Evolutionary conservation across 1,140 invertebrate genomes (phyloP), one percentile per base, ranked within the genome.

Genomic region (Maniola jurtina): DNA sequence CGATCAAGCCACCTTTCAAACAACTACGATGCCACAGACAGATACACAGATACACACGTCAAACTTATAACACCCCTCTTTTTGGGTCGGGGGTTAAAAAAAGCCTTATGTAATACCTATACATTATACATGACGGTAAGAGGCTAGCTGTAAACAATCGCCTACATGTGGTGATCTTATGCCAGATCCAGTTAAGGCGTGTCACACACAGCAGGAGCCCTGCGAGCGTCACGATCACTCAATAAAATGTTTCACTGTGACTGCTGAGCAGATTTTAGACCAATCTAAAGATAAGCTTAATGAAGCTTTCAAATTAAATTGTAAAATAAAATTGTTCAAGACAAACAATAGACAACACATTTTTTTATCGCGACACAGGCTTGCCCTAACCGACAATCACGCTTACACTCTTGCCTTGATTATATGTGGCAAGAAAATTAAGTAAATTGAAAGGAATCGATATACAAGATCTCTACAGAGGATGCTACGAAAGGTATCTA

Each of bases 161-260:
- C 52, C 34, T 50, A 35, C 33, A 61, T 61, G 34, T 50, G n/a
- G 48, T 16, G 34, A 36, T 61, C 48, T 61, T 52, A 42, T 48
- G 45, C 35, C 45, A 61, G 47, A 50, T 61, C 48, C 48, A 50
- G 59, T 61, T 61, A n/a, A 47, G 59, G 47, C 59, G 59, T 61
- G 59, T 61, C 47, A 10, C 15, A 59, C 59, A 2, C 59, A 61
- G 59, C 59, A 50, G 59, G 59, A 61, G 59, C 33, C 33, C 59
- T 61, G 6, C 47, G 59, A 50, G 34, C 42, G 16, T 61, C 59
- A 61, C 59, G 59, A 61, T 47, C 42, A 61, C 59, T 61, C 47
- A 35, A 40, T 42, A 50, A 61, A 61, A 50, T 52, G 47, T 61
- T 45, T 38, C 35, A 61, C 59, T 61, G 35, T 55, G 52, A 55